Evolutionary conservation across 2,888 invertebrate genomes (phyloP).

Genomic region (Aphrophora alni): DNA sequence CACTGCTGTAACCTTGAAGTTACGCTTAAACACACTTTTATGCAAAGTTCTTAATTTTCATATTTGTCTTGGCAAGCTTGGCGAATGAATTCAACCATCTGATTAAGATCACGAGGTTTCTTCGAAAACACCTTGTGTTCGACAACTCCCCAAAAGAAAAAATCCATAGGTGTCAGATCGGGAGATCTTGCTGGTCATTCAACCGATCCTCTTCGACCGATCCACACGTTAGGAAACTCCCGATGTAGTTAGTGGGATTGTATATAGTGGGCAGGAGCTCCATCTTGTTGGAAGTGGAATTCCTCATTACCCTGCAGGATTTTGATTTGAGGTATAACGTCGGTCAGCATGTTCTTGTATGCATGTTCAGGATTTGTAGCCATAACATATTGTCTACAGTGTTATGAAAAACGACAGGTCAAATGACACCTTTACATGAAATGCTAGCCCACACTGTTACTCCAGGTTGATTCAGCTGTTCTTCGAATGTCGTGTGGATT

Average conservation of each 20-base stretch:
- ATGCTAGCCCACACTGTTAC: conserved; percentile 40
- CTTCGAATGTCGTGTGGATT: conserved; percentile 33
- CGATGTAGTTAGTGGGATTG: conserved; percentile 16
- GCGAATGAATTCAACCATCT: no score
- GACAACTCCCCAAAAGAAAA: conserved; percentile 7
- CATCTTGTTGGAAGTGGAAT: conserved; percentile 14
- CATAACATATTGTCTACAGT: conserved; percentile 16
- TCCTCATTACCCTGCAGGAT: conserved; percentile 22
- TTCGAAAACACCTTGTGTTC: not conserved
- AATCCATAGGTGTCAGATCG: conserved; percentile 13
- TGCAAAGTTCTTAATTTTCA: no score
- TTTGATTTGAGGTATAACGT: conserved; percentile 20
- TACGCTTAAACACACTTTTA: no score
- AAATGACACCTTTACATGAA: conserved; percentile 30
- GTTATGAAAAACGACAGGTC: conserved; percentile 21
- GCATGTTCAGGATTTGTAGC: no score
- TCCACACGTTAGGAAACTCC: conserved; percentile 19
- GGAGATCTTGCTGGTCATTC: conserved; percentile 9
- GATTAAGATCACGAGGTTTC: not conserved
- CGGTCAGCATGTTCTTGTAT: conserved; percentile 25
- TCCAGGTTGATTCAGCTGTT: conserved; percentile 40
- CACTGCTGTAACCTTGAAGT: no score
- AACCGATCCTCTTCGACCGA: conserved; percentile 24
- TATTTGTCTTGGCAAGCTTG: no score
- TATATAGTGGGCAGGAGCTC: conserved; percentile 22